These are phyloP conservation scores for Eubasilissa splendida DNA, from an alignment of 2,888 invertebrate species.

Conservation along the genomic window DNA sequence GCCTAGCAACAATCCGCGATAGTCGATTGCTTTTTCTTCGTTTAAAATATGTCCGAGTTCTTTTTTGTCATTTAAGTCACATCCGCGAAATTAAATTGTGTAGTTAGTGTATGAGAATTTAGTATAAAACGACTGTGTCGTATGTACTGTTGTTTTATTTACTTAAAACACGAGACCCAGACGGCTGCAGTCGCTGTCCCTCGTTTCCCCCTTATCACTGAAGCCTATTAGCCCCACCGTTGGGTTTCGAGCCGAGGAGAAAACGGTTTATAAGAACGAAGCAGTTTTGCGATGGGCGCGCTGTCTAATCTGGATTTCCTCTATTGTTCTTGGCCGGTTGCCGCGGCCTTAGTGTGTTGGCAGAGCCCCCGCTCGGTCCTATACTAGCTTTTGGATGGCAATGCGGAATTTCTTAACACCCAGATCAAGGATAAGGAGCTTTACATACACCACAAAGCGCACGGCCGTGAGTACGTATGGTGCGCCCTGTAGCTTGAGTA, in stretches of 20 bases:
- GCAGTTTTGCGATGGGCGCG: not conserved
- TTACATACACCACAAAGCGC: too few relatives aligned
- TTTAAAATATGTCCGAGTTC: too few relatives aligned
- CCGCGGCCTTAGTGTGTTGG: slow-evolving; percentile 20
- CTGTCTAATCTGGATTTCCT: not conserved
- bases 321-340: slow-evolving; percentile 29
- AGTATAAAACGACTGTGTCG: too few relatives aligned
- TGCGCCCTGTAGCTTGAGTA: too few relatives aligned
- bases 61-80: too few relatives aligned
- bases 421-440: slow-evolving; percentile 1
- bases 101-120: too few relatives aligned
- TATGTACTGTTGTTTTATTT: too few relatives aligned
- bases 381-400: slow-evolving; percentile 10
- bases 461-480: too few relatives aligned
- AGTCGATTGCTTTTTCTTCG: too few relatives aligned
- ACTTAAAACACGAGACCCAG: too few relatives aligned
- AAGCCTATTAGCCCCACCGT: not conserved
- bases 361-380: not conserved
- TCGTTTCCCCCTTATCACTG: not conserved
- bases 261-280: slow-evolving; percentile 1
- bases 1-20: not conserved
- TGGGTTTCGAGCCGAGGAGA: not conserved
- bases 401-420: slow-evolving; percentile 12
- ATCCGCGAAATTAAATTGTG: too few relatives aligned
- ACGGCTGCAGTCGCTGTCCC: too few relatives aligned